Evolutionary conservation across 2,888 invertebrate genomes (phyloP).

Genomic region (Chrysolina americana): DNA sequence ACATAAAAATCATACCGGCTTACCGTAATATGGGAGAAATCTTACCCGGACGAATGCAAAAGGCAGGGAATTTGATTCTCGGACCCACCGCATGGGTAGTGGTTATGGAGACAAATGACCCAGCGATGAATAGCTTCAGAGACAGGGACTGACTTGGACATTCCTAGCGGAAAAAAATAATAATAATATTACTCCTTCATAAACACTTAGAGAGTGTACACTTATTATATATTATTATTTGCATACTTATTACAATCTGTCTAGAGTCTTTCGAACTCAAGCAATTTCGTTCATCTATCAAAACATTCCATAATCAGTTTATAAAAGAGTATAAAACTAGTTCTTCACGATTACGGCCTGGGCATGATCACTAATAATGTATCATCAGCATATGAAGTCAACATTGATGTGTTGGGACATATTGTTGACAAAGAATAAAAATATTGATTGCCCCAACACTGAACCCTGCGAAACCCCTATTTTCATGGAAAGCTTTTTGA

Average conservation of each 20-base stretch:
- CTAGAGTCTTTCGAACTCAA: background rate
- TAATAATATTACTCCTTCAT: too few species aligned
- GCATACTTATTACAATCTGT: background rate
- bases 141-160: too few species aligned
- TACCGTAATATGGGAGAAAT: too few species aligned
- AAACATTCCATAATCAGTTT: background rate
- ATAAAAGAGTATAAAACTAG: background rate
- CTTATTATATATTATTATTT: too few species aligned
- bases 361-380: conserved; percentile 4
- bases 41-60: too few species aligned
- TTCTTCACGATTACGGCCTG: background rate
- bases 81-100: too few species aligned
- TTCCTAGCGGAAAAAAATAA: too few species aligned
- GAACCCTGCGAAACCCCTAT: conserved; percentile 3
- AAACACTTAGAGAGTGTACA: too few species aligned
- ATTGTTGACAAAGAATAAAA: conserved; percentile 6
- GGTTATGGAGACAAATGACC: too few species aligned
- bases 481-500: background rate
- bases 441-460: background rate
- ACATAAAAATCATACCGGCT: too few species aligned
- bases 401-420: background rate
- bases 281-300: background rate
- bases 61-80: too few species aligned
- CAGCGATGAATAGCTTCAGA: too few species aligned
- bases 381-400: background rate